Evolutionary conservation across 2,888 invertebrate genomes (phyloP), one percentile per base, ranked within the genome.

Genomic region (Drosophila atroscutellata): DNA sequence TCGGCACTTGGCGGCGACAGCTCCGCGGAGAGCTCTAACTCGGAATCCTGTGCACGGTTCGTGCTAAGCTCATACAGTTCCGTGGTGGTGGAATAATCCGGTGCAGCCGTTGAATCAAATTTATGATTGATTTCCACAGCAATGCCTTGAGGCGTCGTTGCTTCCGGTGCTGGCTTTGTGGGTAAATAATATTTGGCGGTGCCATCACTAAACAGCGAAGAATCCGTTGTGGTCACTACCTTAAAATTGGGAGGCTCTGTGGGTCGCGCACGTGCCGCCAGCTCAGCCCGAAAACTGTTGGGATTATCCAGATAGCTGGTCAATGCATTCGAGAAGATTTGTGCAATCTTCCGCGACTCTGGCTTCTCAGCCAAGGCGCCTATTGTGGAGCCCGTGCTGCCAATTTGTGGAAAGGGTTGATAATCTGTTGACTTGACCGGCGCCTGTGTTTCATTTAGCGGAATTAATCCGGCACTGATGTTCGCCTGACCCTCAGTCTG

Each of bases 231-330:
- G 4, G 90, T 90, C 1, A 84, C 80, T 0, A 81, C 75, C 42
- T 75, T 81, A 15, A 88, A 84, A 51, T 86, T 75, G 24, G 96
- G 94, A 1, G 96, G 97, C 83, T 96, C 96, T 0, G 97, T 97
- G 0, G 97, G 97, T 86, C 97, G 94, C 2, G 96, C 96, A 3
- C 84, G 77, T 77, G 96, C 95, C 9, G 96, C 95, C 26, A 97
- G 92, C 26, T 96, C 96, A 88, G 95, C 95, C 78, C 96, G 95
- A 84, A 97, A 97, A 60, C 95, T 95, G n/a, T 95, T 95, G 1
- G 97, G 97, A 92, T 97, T 96, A 92, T 97, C 96, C 6, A 97
- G 93, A 81, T 97, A 97, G 0, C 96, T 96, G 1, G 96, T 96
- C 20, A 97, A 92, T 0, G 97, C 97, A 87, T 97, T 95, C 0